Percentiles rank a stretch among this genome's conserved stretches.
phyloP scores from a whole-genome alignment of 2,888 invertebrate genomes.

The Limenitis camilla region DNA sequence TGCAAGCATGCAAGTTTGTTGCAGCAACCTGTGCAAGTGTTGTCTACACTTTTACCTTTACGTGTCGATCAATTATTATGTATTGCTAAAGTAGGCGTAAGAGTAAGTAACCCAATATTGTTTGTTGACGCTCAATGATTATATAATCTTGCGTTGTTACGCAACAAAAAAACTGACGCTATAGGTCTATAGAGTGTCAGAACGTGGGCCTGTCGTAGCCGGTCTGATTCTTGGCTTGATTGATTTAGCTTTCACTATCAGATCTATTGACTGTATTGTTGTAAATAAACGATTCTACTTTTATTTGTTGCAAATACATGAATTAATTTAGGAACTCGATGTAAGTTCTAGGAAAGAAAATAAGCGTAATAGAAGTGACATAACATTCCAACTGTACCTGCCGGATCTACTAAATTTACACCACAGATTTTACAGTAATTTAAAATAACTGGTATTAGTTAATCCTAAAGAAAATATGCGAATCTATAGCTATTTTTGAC shows the following conservation, averaged over 20 bases:
- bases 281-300: background rate
- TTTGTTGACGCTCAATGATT: conserved; percentile 31
- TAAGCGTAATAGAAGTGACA: background rate
- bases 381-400: background rate
- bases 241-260: conserved; percentile 40
- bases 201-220: conserved; percentile 29
- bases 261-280: conserved; percentile 6
- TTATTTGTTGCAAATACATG: too few relatives aligned
- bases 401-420: too few relatives aligned
- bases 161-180: conserved; percentile 41
- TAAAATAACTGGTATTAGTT: too few relatives aligned
- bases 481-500: conserved; percentile 11
- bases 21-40: conserved; percentile 8
- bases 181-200: conserved; percentile 30
- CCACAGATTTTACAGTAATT: too few relatives aligned
- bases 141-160: conserved; percentile 41
- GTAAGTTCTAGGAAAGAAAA: background rate
- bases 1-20: conserved; percentile 22
- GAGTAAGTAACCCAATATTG: conserved; percentile 33
- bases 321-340: background rate
- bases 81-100: conserved; percentile 30
- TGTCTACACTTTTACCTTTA: conserved; percentile 18
- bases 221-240: conserved; percentile 25
- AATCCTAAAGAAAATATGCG: too few relatives aligned
- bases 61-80: conserved; percentile 24